These are phyloP conservation scores for Rhagonycha fulva DNA, from an alignment of 2,888 invertebrate species.

Conservation along the genomic window DNA sequence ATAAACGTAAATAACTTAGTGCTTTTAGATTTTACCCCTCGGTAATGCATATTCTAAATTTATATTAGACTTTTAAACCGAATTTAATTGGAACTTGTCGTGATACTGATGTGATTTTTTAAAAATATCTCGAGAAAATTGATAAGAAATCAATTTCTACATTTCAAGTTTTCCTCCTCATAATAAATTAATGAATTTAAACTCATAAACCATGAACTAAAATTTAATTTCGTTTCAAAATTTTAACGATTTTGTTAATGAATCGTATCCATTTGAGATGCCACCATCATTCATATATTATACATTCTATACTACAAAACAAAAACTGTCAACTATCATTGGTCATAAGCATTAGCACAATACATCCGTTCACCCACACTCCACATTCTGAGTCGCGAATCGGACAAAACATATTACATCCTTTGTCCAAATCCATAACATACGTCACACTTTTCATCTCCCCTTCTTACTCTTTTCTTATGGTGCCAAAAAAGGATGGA, in stretches of 20 bases:
- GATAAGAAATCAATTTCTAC: conserved; percentile 1
- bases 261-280: conserved; percentile 24
- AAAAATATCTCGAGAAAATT: conserved; percentile 3
- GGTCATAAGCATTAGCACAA: conserved; percentile 29
- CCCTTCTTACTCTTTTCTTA: not conserved
- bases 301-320: conserved; percentile 24
- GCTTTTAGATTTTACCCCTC: conserved; percentile 32
- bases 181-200: not conserved
- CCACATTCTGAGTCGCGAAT: conserved; percentile 30
- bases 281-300: conserved; percentile 20
- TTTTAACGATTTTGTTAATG: conserved; percentile 16
- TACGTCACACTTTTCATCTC: conserved; percentile 13
- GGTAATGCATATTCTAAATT: conserved; percentile 12
- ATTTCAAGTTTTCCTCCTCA: not conserved
- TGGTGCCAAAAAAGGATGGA: conserved; percentile 11
- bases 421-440: conserved; percentile 20
- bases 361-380: conserved; percentile 30
- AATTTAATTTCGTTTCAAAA: not conserved
- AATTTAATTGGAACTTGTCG: conserved; percentile 22
- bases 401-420: conserved; percentile 31
- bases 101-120: conserved; percentile 7
- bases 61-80: conserved; percentile 17
- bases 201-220: not conserved
- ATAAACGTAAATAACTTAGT: conserved; percentile 34
- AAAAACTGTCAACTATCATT: conserved; percentile 30